Conservation (phyloP, 2,888 invertebrate genomes). For the Cerastis leucographa region DNA sequence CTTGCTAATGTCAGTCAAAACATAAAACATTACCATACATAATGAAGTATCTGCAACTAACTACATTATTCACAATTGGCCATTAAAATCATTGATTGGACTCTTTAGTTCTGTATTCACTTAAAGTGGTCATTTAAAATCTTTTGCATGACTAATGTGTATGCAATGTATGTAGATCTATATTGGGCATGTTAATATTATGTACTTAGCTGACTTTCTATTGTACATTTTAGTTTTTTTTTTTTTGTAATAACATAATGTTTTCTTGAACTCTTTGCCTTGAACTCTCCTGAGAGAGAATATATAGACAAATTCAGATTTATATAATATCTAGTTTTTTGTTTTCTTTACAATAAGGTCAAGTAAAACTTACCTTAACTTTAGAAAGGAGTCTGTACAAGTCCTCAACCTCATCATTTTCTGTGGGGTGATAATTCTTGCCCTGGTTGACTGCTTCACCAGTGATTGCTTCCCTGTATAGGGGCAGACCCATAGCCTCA, state of each 20-base stretch:
- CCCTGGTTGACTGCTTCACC: slow-evolving; percentile 96
- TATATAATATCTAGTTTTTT: not conserved
- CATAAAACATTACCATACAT: not conserved
- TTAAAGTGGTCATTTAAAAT: slow-evolving; percentile 44
- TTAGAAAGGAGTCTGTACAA: slow-evolving; percentile 95
- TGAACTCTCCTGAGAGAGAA: not conserved
- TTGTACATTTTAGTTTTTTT: not conserved
- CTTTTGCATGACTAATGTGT: slow-evolving; percentile 27
- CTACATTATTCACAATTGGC: slow-evolving; percentile 36
- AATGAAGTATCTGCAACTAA: not conserved
- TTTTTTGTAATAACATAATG: not conserved
- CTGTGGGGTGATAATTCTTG: slow-evolving; percentile 94
- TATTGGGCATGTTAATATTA: not conserved
- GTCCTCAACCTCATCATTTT: slow-evolving; percentile 99
- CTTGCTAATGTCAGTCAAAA: not conserved
- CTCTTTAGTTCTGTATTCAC: slow-evolving; percentile 33
- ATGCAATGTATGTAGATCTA: slow-evolving; percentile 20
- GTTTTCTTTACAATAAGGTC: not conserved
- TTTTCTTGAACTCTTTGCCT: not conserved
- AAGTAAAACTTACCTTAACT: slow-evolving; percentile 91
- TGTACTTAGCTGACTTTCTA: slow-evolving; percentile 6
- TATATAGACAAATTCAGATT: not conserved
- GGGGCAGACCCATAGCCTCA: slow-evolving; percentile 97
- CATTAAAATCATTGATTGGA: slow-evolving; percentile 32
- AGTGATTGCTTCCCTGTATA: slow-evolving; percentile 95